Evolutionary conservation across 1,140 invertebrate species (phyloP), one percentile per base, ranked within the genome.

Genomic region (Armadillidium nasatum): DNA sequence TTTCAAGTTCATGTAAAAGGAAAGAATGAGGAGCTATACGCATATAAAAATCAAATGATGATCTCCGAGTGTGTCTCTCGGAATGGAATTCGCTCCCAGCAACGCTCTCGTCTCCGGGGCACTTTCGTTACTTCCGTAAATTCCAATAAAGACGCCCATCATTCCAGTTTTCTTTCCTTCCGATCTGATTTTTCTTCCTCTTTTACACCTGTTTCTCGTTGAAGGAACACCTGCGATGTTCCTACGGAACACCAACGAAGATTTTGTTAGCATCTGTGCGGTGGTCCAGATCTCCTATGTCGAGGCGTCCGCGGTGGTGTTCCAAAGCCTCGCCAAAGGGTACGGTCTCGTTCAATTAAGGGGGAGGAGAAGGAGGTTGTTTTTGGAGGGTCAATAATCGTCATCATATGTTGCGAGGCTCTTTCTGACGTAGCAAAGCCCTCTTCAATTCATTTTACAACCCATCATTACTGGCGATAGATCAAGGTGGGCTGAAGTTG

Each of bases 221-320:
- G 11, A 60, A 60, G 50, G 50, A 60, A 60, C 50, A 60, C 50
- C 50, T 60, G 50, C 50, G 50, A 60, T 19, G 50, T 19, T 60
- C 50, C 50, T 60, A 19, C 1, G 50, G 50, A 60, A 60, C 50
- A 60, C 50, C 50, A 60, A 60, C 50, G 50, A 60, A 13, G 50
- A 60, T 60, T 60, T 60, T 60, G 50, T 60, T 60, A 13, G 50
- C 50, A 60, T 60, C 50, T 60, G 50, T 60, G 50, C 50, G 50
- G 50, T 60, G 50, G 50, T 60, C 50, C 50, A 60, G 50, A 60
- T 60, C 50, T 60, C 50, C 50, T 60, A 60, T 15, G 50, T 15
- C 11, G 50, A 60, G 7, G 50, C 11, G 50, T 13, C 50, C 11
- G 11, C 50, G 11, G 50, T 60, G 50, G 50, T 19, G 50, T 15